These are phyloP conservation scores for Nestor notabilis DNA, from an alignment of 2,113 vertebrate genomes.

Conservation along the genomic window DNA sequence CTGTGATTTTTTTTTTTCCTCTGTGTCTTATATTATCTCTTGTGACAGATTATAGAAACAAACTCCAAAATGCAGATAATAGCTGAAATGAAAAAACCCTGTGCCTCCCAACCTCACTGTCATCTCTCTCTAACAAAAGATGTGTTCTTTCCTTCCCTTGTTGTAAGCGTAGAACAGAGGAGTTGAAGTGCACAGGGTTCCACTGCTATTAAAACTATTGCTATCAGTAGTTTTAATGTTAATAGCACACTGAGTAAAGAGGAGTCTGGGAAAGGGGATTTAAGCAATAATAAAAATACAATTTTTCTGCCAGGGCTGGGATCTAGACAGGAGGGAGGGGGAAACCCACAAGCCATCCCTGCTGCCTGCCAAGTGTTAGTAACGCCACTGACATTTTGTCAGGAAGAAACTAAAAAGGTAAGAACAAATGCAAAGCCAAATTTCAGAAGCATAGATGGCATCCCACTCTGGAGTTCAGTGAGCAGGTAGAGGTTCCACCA, in stretches of 20 bases:
- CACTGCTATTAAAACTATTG: not conserved
- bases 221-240: not conserved
- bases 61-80: not conserved
- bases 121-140: not conserved
- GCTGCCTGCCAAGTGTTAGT: not conserved
- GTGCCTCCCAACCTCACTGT: not conserved
- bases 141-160: not conserved
- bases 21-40: not conserved
- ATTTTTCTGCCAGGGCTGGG: not conserved
- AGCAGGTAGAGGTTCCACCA: not conserved
- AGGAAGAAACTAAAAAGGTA: not conserved
- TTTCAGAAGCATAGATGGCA: not conserved
- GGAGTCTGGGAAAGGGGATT: not conserved
- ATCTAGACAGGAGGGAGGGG: not conserved
- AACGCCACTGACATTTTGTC: not conserved
- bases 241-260: not conserved
- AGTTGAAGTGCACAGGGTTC: not conserved
- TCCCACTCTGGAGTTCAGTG: not conserved
- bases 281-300: not conserved
- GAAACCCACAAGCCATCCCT: not conserved
- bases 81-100: not conserved
- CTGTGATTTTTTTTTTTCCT: not conserved
- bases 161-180: not conserved
- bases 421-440: not conserved
- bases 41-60: not conserved